Evolutionary conservation across 1,140 invertebrate genomes (phyloP).

Genomic region (Rhopalosiphum maidis): DNA sequence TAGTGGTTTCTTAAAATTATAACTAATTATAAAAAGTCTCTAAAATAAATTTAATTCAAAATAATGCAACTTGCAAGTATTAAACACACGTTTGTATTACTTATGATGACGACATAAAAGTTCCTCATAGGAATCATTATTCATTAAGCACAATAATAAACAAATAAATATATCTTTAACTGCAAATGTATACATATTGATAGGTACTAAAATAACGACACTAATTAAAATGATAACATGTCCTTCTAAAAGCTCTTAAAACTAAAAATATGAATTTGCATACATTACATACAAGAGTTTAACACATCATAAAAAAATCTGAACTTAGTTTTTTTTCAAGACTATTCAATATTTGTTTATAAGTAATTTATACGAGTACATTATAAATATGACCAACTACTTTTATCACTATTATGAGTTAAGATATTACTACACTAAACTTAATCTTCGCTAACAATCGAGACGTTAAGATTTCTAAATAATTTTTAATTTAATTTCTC

Average conservation of each 20-base stretch:
- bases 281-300: not conserved
- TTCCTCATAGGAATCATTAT: not conserved
- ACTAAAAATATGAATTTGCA: conserved; percentile 5
- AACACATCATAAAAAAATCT: not conserved
- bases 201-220: not conserved
- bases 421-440: not conserved
- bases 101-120: not conserved
- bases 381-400: not conserved
- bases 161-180: not conserved
- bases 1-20: not conserved
- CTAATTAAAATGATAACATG: conserved; percentile 11
- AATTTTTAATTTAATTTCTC: not conserved
- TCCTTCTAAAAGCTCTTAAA: conserved; percentile 15
- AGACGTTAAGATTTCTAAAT: not conserved
- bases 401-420: not conserved
- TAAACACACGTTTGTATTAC: not conserved
- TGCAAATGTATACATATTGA: not conserved
- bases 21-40: not conserved
- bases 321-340: not conserved
- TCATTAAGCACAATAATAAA: not conserved
- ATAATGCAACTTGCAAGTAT: not conserved
- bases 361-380: not conserved
- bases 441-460: not conserved
- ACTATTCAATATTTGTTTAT: conserved; percentile 7
- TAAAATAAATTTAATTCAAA: not conserved